These are phyloP conservation scores for Drosophila merina DNA, from an alignment of 2,888 invertebrate genomes.

Conservation along the genomic window DNA sequence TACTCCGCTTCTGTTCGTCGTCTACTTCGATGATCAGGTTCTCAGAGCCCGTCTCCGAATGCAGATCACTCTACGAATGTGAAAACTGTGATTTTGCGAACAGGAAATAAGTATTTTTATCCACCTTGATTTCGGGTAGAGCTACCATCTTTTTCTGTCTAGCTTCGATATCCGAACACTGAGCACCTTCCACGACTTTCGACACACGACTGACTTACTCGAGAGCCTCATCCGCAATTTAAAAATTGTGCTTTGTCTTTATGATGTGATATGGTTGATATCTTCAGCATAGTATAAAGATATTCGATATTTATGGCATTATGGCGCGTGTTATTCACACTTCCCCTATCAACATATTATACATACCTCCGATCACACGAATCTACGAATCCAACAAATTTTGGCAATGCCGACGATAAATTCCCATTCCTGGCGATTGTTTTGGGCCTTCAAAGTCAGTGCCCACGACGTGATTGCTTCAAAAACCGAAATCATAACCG, in stretches of 20 bases:
- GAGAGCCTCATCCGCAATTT: conserved; percentile 31
- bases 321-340: conserved; percentile 31
- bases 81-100: background rate
- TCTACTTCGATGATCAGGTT: conserved; percentile 29
- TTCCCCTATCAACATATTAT: conserved; percentile 22
- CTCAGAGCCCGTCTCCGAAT: background rate
- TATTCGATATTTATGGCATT: conserved; percentile 43
- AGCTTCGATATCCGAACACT: conserved; percentile 29
- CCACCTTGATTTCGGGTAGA: conserved; percentile 15
- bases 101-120: too few relatives aligned
- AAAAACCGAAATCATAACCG: conserved; percentile 27
- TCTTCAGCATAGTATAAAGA: conserved; percentile 51
- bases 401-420: conserved; percentile 21
- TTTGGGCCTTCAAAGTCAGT: conserved; percentile 13
- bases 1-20: background rate
- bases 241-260: conserved; percentile 22
- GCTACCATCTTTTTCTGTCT: conserved; percentile 18
- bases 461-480: conserved; percentile 13
- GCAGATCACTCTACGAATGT: background rate
- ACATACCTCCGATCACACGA: background rate
- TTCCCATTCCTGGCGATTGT: conserved; percentile 13
- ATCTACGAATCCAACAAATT: background rate
- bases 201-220: conserved; percentile 17
- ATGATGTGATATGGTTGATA: conserved; percentile 39
- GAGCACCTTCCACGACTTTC: conserved; percentile 35